phyloP scores from a whole-genome alignment of 2,113 vertebrate species.

The Tyto alba region DNA sequence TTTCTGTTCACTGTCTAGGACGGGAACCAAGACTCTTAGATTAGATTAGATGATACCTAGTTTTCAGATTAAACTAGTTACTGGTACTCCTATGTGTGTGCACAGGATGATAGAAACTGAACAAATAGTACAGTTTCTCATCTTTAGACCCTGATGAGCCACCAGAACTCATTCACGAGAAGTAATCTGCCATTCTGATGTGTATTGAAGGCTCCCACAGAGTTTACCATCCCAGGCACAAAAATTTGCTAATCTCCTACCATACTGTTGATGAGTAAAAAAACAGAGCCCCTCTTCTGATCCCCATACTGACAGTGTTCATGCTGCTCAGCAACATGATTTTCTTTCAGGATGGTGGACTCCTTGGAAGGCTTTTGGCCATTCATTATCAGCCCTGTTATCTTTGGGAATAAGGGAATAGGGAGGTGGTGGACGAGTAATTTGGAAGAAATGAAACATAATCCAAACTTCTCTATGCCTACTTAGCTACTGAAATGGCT shows the following conservation, averaged over 20 bases:
- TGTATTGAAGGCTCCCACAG: neutral
- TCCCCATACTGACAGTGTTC: neutral
- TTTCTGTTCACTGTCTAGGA: neutral
- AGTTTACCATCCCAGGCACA: neutral
- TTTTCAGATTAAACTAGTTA: neutral
- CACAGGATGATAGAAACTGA: neutral
- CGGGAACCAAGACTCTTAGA: neutral
- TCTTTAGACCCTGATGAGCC: neutral
- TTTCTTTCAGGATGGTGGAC: neutral
- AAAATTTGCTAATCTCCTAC: neutral
- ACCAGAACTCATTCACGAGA: neutral
- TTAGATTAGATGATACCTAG: neutral
- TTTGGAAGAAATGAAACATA: constrained; percentile 5
- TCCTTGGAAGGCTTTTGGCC: neutral
- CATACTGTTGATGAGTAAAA: neutral
- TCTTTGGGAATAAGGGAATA: neutral
- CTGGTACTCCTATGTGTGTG: neutral
- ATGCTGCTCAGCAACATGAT: neutral
- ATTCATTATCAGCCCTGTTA: neutral
- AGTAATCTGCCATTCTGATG: neutral
- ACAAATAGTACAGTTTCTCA: neutral
- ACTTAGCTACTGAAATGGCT: neutral
- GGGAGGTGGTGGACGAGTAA: neutral
- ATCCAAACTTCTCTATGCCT: neutral
- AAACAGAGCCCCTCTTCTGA: neutral